Base-by-base conservation (phyloP, 2,113 vertebrate species). In the Psephotus haematonotus region DNA sequence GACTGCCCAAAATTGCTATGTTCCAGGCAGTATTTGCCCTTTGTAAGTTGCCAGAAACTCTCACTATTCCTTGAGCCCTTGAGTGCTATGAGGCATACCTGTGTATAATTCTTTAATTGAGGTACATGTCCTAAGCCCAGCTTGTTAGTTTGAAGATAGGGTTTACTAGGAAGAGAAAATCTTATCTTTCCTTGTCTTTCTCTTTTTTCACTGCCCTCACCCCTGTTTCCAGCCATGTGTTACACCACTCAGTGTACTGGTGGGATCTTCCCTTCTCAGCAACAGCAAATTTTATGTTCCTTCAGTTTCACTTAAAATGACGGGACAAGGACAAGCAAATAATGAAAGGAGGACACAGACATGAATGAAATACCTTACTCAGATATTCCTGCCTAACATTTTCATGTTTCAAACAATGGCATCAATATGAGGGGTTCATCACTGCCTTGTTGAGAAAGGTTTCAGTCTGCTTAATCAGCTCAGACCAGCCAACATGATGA, bases 161-260 rank as follows among this genome's bases (percentile, higher is more conserved):
- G 3, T 23, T 84, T 59, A 31, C 14, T 23, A 43, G 8, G 18
- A 86, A 77, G 35, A 4, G 8, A 39, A 71, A 86, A 43, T 33
- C 6, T 43, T 25, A 2, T 3, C 27, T 47, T 81, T 87, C 9
- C 28, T 62, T 62, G 3, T 25, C 37, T 69, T 63, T 19, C 3
- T 75, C 33, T 35, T 35, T 84, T 74, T 60, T 68, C n/a, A 16
- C 11, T 77, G 23, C 27, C 13, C 7, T 81, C 19, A 47, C 74
- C 25, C 33, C 17, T 57, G 5, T 82, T 67, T 49, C 62, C 43
- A 79, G 50, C 41, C 24, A 27, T 1, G 6, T 20, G 17, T 6
- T 25, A 23, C 15, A 3, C 9, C 2, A 17, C 13, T 50, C 31
- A 5, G 6, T 24, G 1, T 15, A 4, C 8, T 14, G 3, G 19